A percentile compares a stretch with the other conserved stretches of the same genome.
Conservation (phyloP, 1,140 invertebrate genomes). For the Nephila pilipes region DNA sequence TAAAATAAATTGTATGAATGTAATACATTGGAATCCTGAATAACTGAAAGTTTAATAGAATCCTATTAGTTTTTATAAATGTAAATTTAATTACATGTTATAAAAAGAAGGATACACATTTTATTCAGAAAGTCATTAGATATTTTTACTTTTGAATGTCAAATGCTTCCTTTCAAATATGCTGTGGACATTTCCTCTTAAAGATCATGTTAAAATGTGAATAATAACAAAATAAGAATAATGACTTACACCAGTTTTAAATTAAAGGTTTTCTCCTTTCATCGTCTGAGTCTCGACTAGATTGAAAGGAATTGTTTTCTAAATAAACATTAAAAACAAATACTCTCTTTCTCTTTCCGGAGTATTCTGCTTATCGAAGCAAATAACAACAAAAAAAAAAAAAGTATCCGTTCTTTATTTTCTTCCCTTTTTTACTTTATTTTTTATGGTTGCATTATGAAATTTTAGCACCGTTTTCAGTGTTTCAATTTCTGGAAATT, state of each 20-base stretch:
- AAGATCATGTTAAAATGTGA: too few relatives aligned
- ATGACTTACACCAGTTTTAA: background rate
- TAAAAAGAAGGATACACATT: too few relatives aligned
- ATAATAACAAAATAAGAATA: background rate
- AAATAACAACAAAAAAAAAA: background rate
- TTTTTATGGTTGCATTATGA: background rate
- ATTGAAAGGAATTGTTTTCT: constrained; percentile 4
- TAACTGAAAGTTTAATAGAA: too few relatives aligned
- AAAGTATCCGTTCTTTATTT: background rate
- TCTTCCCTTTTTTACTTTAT: background rate
- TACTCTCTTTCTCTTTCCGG: background rate
- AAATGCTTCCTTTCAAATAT: too few relatives aligned
- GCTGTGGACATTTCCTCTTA: too few relatives aligned
- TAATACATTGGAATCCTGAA: too few relatives aligned
- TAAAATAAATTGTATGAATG: too few relatives aligned
- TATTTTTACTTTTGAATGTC: too few relatives aligned
- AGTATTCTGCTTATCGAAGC: background rate
- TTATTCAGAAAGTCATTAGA: too few relatives aligned
- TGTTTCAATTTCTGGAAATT: constrained; percentile 16
- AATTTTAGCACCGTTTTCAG: constrained; percentile 5
- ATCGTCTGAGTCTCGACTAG: background rate
- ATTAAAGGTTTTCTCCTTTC: background rate
- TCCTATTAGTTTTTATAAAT: too few relatives aligned
- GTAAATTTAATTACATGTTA: too few relatives aligned
- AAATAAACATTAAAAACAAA: constrained; percentile 23